Percentiles rank a stretch among this genome's conserved stretches.
Evolutionary conservation across 2,113 vertebrate species (phyloP).

Genomic region (Puma concolor): DNA sequence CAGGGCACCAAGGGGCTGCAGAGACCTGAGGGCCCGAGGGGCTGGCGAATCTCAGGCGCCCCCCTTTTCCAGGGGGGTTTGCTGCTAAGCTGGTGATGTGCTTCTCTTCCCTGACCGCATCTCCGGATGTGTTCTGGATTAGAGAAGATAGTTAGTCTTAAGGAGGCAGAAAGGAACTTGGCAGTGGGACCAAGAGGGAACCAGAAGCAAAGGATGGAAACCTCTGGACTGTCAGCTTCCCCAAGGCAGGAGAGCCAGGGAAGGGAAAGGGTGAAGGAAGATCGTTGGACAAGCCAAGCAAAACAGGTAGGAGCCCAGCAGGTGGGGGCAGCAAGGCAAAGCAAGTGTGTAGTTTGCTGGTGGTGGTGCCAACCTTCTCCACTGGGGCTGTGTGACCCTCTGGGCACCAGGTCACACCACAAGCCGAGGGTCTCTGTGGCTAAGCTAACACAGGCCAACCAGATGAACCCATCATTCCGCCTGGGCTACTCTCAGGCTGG

Average conservation of each 20-base stretch:
- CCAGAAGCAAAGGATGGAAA: conserved; percentile 52
- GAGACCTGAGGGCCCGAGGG: conserved; percentile 87
- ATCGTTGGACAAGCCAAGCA: conserved; percentile 82
- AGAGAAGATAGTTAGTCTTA: conserved; percentile 88
- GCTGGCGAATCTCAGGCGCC: conserved; percentile 82
- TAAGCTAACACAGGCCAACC: conserved; percentile 73
- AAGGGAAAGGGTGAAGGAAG: conserved; percentile 68
- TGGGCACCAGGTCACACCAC: conserved; percentile 51
- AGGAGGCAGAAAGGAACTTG: conserved; percentile 74
- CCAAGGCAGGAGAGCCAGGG: conserved; percentile 68
- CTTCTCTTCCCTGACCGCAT: conserved; percentile 85
- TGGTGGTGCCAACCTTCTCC: neutral
- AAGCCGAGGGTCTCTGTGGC: conserved; percentile 77
- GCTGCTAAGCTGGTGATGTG: conserved; percentile 82
- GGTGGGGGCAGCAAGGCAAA: conserved; percentile 76
- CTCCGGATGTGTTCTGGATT: conserved; percentile 89
- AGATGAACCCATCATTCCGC: conserved; percentile 62
- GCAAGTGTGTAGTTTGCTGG: conserved; percentile 55
- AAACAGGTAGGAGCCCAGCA: conserved; percentile 84
- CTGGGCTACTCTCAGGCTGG: conserved; percentile 76
- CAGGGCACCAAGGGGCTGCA: conserved; percentile 83
- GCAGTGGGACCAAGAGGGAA: conserved; percentile 71
- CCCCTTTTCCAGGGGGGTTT: conserved; percentile 83
- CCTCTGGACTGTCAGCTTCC: conserved; percentile 77
- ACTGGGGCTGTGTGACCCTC: neutral